A percentile compares a stretch with the other conserved stretches of the same genome.
Conservation (phyloP, 2,113 vertebrate species). For the Beaufortia kweichowensis region DNA sequence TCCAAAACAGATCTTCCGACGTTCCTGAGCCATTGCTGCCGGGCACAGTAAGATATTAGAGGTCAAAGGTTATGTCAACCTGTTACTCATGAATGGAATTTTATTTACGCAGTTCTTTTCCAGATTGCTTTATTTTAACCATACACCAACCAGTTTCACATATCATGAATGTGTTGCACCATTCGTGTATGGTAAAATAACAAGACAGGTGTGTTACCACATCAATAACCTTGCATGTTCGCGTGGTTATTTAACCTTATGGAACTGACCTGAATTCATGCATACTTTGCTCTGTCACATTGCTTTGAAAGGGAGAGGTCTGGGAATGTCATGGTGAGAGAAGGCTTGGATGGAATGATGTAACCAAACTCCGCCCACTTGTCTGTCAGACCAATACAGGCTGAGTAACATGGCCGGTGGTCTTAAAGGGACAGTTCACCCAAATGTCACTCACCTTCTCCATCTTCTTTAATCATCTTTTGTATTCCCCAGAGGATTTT, state of each 20-base stretch:
- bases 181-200: conserved; percentile 84
- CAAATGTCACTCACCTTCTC: no score
- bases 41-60: conserved; percentile 68
- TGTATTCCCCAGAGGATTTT: not conserved
- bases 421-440: no score
- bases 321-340: conserved; percentile 92
- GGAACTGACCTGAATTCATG: conserved; percentile 80
- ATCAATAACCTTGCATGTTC: conserved; percentile 85
- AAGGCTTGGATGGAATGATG: conserved; percentile 71
- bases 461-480: no score
- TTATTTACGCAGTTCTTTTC: conserved; percentile 51
- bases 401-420: conserved; percentile 14
- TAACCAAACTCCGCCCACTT: conserved; percentile 6
- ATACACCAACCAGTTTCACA: conserved; percentile 71
- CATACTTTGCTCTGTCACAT: conserved; percentile 71
- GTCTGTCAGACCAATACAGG: conserved; percentile 5
- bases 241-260: conserved; percentile 86
- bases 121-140: conserved; percentile 79
- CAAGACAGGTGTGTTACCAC: conserved; percentile 65
- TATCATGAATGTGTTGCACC: conserved; percentile 29
- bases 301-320: conserved; percentile 68
- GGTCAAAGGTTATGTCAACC: conserved; percentile 27
- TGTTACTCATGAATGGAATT: conserved; percentile 24
- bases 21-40: conserved; percentile 96
- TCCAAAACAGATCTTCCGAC: conserved; percentile 98